These are phyloP conservation scores for Haliclona indistincta DNA, from an alignment of 37 sponge, comb jelly and placozoan genomes.

Conservation along the genomic window DNA sequence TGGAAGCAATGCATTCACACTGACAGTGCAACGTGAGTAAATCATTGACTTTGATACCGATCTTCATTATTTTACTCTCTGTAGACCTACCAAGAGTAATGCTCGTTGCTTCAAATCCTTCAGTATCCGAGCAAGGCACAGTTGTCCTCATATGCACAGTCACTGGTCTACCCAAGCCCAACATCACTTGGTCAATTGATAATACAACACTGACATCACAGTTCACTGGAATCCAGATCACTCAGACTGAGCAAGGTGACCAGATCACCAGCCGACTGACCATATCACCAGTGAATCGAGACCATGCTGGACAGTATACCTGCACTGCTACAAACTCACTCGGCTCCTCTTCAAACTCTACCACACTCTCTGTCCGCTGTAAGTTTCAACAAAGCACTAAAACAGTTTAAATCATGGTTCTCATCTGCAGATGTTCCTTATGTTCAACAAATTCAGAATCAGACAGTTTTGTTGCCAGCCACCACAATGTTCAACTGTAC, in stretches of 20 bases:
- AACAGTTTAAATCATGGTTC: background rate
- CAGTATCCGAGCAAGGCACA: constrained; percentile 11
- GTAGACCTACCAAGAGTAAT: too few relatives aligned
- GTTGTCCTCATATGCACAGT: too few relatives aligned
- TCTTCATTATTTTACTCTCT: too few relatives aligned
- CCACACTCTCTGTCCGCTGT: background rate
- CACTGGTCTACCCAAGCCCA: too few relatives aligned
- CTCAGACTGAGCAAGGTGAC: too few relatives aligned
- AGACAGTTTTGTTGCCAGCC: background rate
- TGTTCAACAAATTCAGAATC: background rate
- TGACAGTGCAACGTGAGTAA: background rate
- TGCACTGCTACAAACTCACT: constrained; percentile 23
- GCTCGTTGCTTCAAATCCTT: too few relatives aligned
- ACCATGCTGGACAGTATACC: constrained; percentile 22
- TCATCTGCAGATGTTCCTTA: background rate
- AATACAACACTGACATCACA: too few relatives aligned
- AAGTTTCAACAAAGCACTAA: background rate
- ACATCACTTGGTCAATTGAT: too few relatives aligned
- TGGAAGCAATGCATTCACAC: too few relatives aligned
- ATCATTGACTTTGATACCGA: background rate
- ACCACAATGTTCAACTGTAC: constrained; percentile 16
- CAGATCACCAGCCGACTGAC: background rate
- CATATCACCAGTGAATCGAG: constrained; percentile 8
- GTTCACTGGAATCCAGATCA: too few relatives aligned
- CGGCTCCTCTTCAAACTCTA: background rate